phyloP scores from a whole-genome alignment of 2,888 invertebrate species.

The Heteropelma amictum region DNA sequence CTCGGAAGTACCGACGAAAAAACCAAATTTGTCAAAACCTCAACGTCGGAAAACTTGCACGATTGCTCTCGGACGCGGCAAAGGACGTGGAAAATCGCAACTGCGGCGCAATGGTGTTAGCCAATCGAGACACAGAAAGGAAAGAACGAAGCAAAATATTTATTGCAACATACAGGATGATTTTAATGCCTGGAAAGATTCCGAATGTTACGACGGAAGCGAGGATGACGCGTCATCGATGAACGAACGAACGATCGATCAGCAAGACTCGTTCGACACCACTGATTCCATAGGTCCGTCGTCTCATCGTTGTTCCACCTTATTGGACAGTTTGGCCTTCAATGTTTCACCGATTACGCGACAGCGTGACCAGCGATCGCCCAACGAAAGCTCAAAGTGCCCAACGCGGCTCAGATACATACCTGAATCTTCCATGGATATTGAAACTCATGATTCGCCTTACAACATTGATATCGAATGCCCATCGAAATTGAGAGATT shows the following conservation, averaged over 20 bases:
- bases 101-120: constrained; percentile 69
- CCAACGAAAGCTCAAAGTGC: constrained; percentile 32
- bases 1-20: constrained; percentile 53
- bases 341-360: constrained; percentile 54
- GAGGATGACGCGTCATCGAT: constrained; percentile 47
- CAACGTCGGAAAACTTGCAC: constrained; percentile 55
- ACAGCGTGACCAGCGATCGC: constrained; percentile 44
- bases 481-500: constrained; percentile 26
- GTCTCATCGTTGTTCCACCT: constrained; percentile 6
- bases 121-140: constrained; percentile 68
- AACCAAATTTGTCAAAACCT: constrained; percentile 44
- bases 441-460: constrained; percentile 2
- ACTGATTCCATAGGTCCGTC: background rate
- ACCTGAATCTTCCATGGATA: constrained; percentile 53
- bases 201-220: constrained; percentile 4
- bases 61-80: constrained; percentile 63
- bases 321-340: constrained; percentile 51
- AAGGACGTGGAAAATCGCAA: constrained; percentile 67
- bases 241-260: background rate
- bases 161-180: constrained; percentile 62
- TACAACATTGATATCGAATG: constrained; percentile 10
- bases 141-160: constrained; percentile 64
- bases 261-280: background rate
- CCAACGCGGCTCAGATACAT: constrained; percentile 57
- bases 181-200: constrained; percentile 50